These are phyloP conservation scores for human (Homo sapiens) DNA, from an alignment of 2,113 vertebrate genomes.

Conservation along the genomic window DNA sequence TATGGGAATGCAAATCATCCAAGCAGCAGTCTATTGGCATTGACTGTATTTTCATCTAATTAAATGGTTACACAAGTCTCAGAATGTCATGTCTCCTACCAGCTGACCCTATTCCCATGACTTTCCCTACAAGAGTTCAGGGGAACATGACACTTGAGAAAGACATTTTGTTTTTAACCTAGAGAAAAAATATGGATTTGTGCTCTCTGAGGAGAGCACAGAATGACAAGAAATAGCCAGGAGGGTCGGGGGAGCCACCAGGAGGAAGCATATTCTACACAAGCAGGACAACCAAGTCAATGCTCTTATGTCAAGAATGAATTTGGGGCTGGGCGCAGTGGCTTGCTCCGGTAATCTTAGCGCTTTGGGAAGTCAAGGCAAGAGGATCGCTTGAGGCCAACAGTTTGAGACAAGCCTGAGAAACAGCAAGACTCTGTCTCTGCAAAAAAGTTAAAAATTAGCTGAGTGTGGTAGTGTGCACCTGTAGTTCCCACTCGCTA, in stretches of 20 bases:
- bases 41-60: conserved; percentile 53
- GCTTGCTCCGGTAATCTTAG: too few relatives aligned
- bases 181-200: conserved; percentile 8
- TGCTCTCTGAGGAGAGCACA: background rate
- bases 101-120: conserved; percentile 62
- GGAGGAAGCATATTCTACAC: background rate
- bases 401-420: too few relatives aligned
- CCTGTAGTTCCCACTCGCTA: too few relatives aligned
- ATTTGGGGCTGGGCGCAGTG: too few relatives aligned
- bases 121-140: conserved; percentile 42
- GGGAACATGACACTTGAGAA: background rate
- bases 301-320: background rate
- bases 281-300: background rate
- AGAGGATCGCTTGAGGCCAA: too few relatives aligned
- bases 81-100: conserved; percentile 30
- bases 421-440: too few relatives aligned
- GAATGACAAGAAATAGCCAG: background rate
- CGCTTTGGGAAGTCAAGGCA: too few relatives aligned
- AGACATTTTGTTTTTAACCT: background rate
- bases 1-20: conserved; percentile 39
- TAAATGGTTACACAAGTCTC: background rate
- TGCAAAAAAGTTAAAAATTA: too few relatives aligned
- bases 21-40: background rate
- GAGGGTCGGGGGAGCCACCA: background rate
- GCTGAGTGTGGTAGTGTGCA: too few relatives aligned